Base-by-base conservation (phyloP, 2,888 invertebrate species). In the Hirtodrosophila confusa region DNA sequence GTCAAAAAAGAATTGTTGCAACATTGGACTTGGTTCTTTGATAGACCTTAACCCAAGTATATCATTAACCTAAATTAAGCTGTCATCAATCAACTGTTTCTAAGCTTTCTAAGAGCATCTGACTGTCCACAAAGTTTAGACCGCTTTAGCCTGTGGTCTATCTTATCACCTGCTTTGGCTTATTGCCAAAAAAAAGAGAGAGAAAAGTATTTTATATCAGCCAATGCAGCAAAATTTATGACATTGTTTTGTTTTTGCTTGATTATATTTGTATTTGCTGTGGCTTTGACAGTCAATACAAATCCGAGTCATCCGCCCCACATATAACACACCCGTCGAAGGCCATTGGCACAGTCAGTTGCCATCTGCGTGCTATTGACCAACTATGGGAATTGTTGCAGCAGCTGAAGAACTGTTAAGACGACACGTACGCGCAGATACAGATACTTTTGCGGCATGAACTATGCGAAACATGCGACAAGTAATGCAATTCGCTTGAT, bases 301-400 rank as follows among this genome's bases (percentile, higher is more conserved):
- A 35, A 55, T 57, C 6, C 8, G 37, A 40, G 49, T 36, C 49
- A 58, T 39, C 23, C 35, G 24, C 7, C 27, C 35, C 27, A 50
- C 8, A 50, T 39, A 27, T 17, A 24, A 35, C 37, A 44, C 56
- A 53, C 48, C 23, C 63, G 64, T 36, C 62, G 66, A 75, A 77
- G 77, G 77, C 69, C 75, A 54, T 23, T 50, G 57, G 45, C 47
- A 69, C 41, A 60, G 60, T 72, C 73, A 69, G 48, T 66, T 57
- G 60, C 10, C 57, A 70, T 71, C 68, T 68, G 65, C 76, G 75
- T 78, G 78, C 72, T 65, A 56, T 68, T 69, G 69, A 56, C 69
- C 65, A 74, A 69, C 47, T 74, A 57, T 72, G 53, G 57, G 11
- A 36, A 68, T 11, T 49, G 31, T 31, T 31, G 35, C 45, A 51